phyloP scores from a whole-genome alignment of 2,888 invertebrate genomes.

The Napeogenes sylphis region DNA sequence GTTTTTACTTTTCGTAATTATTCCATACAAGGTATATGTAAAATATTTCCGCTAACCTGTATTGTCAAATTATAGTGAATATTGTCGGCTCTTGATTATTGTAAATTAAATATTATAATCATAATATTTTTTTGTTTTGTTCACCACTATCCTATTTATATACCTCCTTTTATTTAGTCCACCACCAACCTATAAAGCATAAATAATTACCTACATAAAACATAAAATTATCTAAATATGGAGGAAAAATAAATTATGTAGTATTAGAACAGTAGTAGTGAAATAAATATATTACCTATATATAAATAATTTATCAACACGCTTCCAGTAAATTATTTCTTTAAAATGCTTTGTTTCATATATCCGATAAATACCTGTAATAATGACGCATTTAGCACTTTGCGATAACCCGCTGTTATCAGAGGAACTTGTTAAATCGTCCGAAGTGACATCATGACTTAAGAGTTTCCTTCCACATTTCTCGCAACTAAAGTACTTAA shows the following conservation, averaged over 20 bases:
- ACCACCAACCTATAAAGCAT: too few relatives aligned
- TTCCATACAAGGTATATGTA: background rate
- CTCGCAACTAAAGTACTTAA: slow-evolving; percentile 18
- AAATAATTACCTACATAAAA: too few relatives aligned
- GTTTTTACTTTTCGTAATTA: slow-evolving; percentile 70
- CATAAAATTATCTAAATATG: too few relatives aligned
- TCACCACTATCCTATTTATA: too few relatives aligned
- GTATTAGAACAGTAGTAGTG: too few relatives aligned
- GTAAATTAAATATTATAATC: background rate
- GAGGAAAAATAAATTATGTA: too few relatives aligned
- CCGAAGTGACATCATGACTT: slow-evolving; percentile 53
- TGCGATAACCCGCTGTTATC: slow-evolving; percentile 54
- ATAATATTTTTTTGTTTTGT: too few relatives aligned
- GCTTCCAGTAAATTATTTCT: background rate
- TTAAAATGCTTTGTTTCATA: slow-evolving; percentile 28
- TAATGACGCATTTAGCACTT: slow-evolving; percentile 44
- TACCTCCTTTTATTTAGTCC: too few relatives aligned
- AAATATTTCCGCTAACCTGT: background rate
- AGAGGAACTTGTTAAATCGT: slow-evolving; percentile 47
- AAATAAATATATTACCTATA: too few relatives aligned
- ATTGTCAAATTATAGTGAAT: background rate
- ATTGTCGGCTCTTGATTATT: background rate
- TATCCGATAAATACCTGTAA: slow-evolving; percentile 42
- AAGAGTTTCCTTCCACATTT: slow-evolving; percentile 27
- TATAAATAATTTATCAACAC: too few relatives aligned